Evolutionary conservation across 2,888 invertebrate genomes (phyloP).

Genomic region (Andrena marginata): DNA sequence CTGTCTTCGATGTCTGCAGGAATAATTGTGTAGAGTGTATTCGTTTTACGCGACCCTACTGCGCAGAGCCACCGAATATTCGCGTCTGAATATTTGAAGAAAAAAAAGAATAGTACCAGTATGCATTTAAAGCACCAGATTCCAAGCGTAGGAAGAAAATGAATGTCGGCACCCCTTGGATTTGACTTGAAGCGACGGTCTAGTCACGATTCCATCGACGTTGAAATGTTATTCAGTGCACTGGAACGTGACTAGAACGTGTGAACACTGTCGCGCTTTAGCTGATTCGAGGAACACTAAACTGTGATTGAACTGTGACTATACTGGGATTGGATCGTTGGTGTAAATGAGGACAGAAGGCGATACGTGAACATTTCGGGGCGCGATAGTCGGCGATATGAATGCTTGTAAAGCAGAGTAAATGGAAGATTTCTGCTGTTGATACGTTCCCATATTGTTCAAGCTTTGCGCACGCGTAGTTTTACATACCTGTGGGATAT

Average conservation of each 20-base stretch:
- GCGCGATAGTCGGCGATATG: background rate
- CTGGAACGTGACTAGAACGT: conserved; percentile 49
- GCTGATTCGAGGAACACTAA: conserved; percentile 43
- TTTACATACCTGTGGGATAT: too few species aligned
- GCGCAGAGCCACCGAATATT: background rate
- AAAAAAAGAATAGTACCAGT: background rate
- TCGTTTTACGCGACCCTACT: background rate
- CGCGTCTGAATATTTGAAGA: background rate
- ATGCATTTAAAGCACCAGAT: conserved; percentile 51
- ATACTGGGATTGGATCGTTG: conserved; percentile 13
- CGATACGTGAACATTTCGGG: background rate
- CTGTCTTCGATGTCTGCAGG: background rate
- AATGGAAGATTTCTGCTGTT: background rate
- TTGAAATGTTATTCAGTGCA: conserved; percentile 50
- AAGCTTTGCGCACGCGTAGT: too few species aligned
- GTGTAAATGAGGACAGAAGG: conserved; percentile 19
- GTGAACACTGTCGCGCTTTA: conserved; percentile 30
- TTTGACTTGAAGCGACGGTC: conserved; percentile 36
- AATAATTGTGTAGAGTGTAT: too few species aligned
- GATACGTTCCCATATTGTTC: background rate
- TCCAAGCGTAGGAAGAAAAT: background rate
- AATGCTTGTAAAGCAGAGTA: background rate
- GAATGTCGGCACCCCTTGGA: conserved; percentile 30
- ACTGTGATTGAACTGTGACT: conserved; percentile 50
- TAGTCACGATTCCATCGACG: conserved; percentile 50